Conservation (phyloP, 2,888 invertebrate species). For the Panzeria rudis region DNA sequence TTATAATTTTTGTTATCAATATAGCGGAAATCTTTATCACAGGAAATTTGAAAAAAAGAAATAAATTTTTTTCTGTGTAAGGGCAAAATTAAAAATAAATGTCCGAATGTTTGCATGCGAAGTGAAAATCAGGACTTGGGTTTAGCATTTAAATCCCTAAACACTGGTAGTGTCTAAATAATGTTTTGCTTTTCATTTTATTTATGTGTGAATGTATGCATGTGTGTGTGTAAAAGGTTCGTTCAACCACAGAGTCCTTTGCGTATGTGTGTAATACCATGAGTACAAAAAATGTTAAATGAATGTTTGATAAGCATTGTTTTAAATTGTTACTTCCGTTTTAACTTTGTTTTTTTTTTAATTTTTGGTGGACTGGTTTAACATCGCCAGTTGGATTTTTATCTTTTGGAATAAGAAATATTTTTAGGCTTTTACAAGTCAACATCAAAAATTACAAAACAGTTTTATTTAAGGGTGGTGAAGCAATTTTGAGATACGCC, state of each 20-base stretch:
- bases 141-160: constrained; percentile 48
- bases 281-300: constrained; percentile 46
- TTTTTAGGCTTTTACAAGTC: not conserved
- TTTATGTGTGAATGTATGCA: not conserved
- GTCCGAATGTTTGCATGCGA: constrained; percentile 2
- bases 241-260: constrained; percentile 12
- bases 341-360: not conserved
- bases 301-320: constrained; percentile 49
- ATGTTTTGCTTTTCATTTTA: constrained; percentile 55
- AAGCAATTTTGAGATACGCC: too few species aligned
- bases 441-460: not conserved
- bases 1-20: too few species aligned
- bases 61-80: too few species aligned
- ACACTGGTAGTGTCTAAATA: constrained; percentile 31
- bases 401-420: not conserved
- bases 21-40: too few species aligned
- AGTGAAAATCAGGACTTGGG: constrained; percentile 19
- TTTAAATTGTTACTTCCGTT: constrained; percentile 50
- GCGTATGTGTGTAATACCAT: not conserved
- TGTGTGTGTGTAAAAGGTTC: not conserved
- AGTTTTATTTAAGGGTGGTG: not conserved
- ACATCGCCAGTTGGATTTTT: not conserved
- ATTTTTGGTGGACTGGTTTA: not conserved
- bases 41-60: too few species aligned
- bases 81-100: constrained; percentile 39